phyloP scores from a whole-genome alignment of 2,888 invertebrate genomes.

The Protophormia terraenovae region DNA sequence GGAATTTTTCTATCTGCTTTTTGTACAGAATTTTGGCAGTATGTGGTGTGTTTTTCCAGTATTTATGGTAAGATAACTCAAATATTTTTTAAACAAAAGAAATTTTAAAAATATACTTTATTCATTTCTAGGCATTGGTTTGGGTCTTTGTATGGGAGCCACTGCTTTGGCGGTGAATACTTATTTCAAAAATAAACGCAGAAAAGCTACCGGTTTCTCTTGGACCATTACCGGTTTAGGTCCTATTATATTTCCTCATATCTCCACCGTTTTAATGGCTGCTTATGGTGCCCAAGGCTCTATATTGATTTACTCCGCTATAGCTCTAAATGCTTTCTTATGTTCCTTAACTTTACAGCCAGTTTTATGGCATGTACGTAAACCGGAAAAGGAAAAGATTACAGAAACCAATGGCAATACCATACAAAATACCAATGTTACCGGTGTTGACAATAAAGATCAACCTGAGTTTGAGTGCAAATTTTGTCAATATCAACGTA shows the following conservation, averaged over 20 bases:
- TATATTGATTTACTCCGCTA: constrained; percentile 85
- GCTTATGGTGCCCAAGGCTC: constrained; percentile 86
- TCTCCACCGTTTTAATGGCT: constrained; percentile 85
- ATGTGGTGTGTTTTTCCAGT: constrained; percentile 85
- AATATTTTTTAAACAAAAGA: constrained; percentile 57
- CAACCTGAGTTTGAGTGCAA: constrained; percentile 77
- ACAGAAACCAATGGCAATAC: constrained; percentile 73
- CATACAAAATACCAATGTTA: constrained; percentile 29
- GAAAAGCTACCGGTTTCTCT: constrained; percentile 87
- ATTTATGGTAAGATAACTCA: constrained; percentile 84
- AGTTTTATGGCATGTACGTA: constrained; percentile 86
- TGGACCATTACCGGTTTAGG: constrained; percentile 89
- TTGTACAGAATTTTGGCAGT: constrained; percentile 85
- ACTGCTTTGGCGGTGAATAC: constrained; percentile 88
- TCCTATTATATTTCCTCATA: constrained; percentile 87
- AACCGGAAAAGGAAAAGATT: constrained; percentile 73
- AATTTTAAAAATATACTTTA: neutral
- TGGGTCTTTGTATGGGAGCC: constrained; percentile 86
- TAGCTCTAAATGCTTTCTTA: constrained; percentile 86
- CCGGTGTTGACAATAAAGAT: neutral
- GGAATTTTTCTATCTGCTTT: constrained; percentile 85
- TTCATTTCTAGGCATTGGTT: constrained; percentile 79
- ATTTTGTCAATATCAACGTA: constrained; percentile 75
- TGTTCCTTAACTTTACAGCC: constrained; percentile 87
- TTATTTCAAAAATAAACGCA: constrained; percentile 86